Conservation (phyloP, 92 coral and sea anemone species). For the Zoanthus gigantus region DNA sequence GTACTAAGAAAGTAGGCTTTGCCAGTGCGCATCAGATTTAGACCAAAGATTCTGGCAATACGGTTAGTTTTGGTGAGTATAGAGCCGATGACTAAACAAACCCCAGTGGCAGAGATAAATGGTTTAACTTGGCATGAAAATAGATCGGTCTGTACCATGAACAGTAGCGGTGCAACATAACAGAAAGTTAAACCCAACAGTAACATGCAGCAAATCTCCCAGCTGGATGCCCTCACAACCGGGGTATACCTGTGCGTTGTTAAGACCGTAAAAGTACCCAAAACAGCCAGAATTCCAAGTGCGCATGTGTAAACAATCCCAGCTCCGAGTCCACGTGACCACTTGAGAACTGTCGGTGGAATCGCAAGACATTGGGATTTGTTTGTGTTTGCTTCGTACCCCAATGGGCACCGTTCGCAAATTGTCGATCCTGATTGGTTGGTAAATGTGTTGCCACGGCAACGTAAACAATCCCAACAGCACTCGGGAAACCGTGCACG, state of each 20-base stretch:
- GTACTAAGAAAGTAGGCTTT: slow-evolving; percentile 65
- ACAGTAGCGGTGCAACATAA: slow-evolving; percentile 46
- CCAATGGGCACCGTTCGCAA: slow-evolving; percentile 75
- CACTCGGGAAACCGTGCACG: slow-evolving; percentile 76
- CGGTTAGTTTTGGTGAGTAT: slow-evolving; percentile 85
- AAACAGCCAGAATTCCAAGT: slow-evolving; percentile 58
- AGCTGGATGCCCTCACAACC: slow-evolving; percentile 83
- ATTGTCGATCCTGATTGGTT: slow-evolving; percentile 69
- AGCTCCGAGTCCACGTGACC: slow-evolving; percentile 64
- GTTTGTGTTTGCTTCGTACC: slow-evolving; percentile 62
- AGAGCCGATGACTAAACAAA: slow-evolving; percentile 75
- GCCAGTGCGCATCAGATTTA: slow-evolving; percentile 81
- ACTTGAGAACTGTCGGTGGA: slow-evolving; percentile 59
- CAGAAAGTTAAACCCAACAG: slow-evolving; percentile 72
- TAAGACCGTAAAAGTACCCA: slow-evolving; percentile 62
- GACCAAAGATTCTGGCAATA: slow-evolving; percentile 85
- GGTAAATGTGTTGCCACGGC: slow-evolving; percentile 71
- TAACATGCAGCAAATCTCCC: slow-evolving; percentile 70
- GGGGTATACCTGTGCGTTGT: slow-evolving; percentile 69
- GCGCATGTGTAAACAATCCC: slow-evolving; percentile 60
- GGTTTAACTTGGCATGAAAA: slow-evolving; percentile 65
- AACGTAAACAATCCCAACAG: slow-evolving; percentile 86
- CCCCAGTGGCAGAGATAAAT: slow-evolving; percentile 67
- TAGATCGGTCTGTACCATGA: slow-evolving; percentile 54
- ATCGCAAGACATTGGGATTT: slow-evolving; percentile 73